Evolutionary conservation across 2,888 invertebrate genomes (phyloP).

Genomic region (Eupithecia tripunctaria): DNA sequence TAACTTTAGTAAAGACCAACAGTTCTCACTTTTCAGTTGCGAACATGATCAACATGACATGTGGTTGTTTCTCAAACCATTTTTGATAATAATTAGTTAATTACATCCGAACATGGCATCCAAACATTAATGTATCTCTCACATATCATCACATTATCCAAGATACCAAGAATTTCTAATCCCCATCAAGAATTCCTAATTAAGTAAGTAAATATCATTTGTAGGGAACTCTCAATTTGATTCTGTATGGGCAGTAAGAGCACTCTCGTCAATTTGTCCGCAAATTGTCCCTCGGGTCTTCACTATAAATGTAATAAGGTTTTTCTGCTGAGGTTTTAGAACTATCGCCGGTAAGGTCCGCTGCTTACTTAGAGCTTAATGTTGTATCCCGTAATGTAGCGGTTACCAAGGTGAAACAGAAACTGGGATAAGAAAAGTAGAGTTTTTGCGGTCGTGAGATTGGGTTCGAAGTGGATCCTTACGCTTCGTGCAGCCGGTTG

Average conservation of each 20-base stretch:
- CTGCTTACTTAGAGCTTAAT: slow-evolving; percentile 24
- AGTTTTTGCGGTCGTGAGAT: neutral
- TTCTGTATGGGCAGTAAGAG: slow-evolving; percentile 26
- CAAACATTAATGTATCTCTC: too few species aligned
- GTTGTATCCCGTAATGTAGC: slow-evolving; percentile 15
- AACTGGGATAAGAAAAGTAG: neutral
- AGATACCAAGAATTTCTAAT: neutral
- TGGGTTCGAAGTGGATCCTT: neutral
- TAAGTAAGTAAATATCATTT: neutral
- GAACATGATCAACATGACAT: too few species aligned
- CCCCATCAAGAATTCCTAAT: neutral
- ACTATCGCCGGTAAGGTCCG: slow-evolving; percentile 28
- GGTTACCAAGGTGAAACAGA: neutral
- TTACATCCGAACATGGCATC: too few species aligned
- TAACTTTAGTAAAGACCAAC: too few species aligned
- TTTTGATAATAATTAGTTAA: too few species aligned
- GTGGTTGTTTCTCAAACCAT: too few species aligned
- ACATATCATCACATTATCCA: too few species aligned
- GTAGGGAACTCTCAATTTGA: slow-evolving; percentile 22
- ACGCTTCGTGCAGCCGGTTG: neutral
- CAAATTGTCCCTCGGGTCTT: slow-evolving; percentile 36
- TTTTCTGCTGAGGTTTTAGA: slow-evolving; percentile 32
- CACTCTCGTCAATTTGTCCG: slow-evolving; percentile 36
- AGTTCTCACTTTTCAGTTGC: too few species aligned
- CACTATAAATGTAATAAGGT: slow-evolving; percentile 41